Evolutionary conservation across 2,113 vertebrate species (phyloP).

Genomic region (Callocephalon fimbriatum): DNA sequence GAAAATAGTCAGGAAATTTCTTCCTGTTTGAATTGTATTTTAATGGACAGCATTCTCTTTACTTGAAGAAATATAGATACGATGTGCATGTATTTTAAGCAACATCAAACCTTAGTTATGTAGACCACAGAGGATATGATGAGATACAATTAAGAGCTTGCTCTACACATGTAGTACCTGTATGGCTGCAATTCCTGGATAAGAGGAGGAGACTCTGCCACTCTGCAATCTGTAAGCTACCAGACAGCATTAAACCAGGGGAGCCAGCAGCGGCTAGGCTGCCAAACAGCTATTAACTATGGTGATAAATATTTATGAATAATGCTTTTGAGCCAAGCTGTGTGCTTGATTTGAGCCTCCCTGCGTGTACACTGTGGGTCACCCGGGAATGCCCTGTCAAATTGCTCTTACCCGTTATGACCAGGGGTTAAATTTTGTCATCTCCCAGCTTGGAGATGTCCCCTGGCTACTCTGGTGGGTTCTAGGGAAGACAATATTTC

Average conservation of each 20-base stretch:
- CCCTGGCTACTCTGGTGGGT: background rate
- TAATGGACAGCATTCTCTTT: background rate
- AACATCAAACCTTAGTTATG: background rate
- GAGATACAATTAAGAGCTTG: background rate
- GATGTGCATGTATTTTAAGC: background rate
- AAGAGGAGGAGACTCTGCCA: background rate
- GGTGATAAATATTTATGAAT: background rate
- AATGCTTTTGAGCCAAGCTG: background rate
- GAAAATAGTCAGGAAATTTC: background rate
- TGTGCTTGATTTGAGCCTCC: background rate
- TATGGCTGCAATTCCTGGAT: background rate
- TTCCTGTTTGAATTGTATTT: background rate
- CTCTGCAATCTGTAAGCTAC: background rate
- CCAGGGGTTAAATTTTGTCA: background rate
- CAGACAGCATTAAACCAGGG: background rate
- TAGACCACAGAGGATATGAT: background rate
- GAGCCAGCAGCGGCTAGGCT: background rate
- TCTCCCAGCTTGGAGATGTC: background rate
- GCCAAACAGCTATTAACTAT: background rate
- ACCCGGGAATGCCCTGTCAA: background rate
- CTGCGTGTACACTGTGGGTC: rapidly evolving
- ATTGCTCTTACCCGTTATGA: background rate
- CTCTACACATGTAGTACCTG: background rate
- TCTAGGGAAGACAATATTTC: background rate
- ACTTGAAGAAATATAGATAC: background rate